A percentile compares a stretch with the other conserved stretches of the same genome.
Conservation (phyloP, 2,113 vertebrate genomes). For the Ceuthmochares aereus region DNA sequence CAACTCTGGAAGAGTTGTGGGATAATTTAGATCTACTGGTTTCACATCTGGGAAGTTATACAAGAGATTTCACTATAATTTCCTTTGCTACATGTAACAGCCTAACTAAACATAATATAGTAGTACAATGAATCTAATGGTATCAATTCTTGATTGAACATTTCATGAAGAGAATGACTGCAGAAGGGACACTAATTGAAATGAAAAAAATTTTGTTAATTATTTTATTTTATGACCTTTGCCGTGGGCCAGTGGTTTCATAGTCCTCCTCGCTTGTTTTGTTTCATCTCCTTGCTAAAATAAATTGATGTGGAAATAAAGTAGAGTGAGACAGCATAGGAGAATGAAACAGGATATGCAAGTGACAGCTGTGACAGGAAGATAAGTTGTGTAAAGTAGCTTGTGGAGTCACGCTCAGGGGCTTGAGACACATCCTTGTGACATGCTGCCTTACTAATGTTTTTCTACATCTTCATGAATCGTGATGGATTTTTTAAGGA, state of each 20-base stretch:
- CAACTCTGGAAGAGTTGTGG: background rate
- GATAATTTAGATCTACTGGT: background rate
- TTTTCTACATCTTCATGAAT: background rate
- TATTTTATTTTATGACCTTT: constrained; percentile 30
- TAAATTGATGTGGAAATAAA: constrained; percentile 4
- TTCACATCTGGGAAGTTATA: background rate
- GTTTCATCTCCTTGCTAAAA: background rate
- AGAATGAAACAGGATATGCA: background rate
- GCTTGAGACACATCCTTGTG: background rate
- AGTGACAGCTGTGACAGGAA: background rate
- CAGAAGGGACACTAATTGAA: constrained; percentile 58
- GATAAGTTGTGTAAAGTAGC: background rate
- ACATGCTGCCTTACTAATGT: fast-evolving
- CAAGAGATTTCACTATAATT: background rate
- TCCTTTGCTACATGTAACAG: background rate
- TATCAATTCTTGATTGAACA: constrained; percentile 35
- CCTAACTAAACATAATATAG: background rate
- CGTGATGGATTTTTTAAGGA: background rate
- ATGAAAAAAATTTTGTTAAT: constrained; percentile 29
- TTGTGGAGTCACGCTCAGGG: background rate
- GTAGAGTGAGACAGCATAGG: background rate
- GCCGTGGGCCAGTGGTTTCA: background rate
- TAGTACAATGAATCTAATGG: background rate
- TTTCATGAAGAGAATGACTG: constrained; percentile 31
- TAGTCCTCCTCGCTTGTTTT: background rate